Percentiles rank a stretch among this genome's conserved stretches.
These are phyloP conservation scores for Xylota segnis DNA, from an alignment of 2,888 invertebrate genomes.

Conservation along the genomic window DNA sequence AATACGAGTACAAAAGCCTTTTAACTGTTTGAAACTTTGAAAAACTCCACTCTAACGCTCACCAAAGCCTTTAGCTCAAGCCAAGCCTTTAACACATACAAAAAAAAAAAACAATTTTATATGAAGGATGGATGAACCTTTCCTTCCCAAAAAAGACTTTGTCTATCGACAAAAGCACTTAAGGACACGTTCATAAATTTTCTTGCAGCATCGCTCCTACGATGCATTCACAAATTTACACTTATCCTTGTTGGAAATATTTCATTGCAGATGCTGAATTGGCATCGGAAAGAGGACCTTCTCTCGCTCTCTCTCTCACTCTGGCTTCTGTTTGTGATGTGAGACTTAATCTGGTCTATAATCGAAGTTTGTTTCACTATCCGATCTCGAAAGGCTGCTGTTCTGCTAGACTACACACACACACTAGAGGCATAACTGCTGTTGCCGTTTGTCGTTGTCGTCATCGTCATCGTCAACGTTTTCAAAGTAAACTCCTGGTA, in stretches of 20 bases:
- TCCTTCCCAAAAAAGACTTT: slow-evolving; percentile 22
- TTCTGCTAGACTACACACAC: slow-evolving; percentile 53
- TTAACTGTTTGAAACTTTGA: slow-evolving; percentile 32
- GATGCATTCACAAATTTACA: slow-evolving; percentile 69
- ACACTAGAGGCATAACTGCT: neutral
- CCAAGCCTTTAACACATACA: slow-evolving; percentile 1
- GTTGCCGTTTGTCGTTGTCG: slow-evolving; percentile 15
- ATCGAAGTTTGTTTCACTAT: slow-evolving; percentile 70
- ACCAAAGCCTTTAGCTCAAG: slow-evolving; percentile 26
- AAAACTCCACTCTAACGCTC: slow-evolving; percentile 7
- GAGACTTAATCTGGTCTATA: slow-evolving; percentile 64
- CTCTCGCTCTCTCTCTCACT: neutral
- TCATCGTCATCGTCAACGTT: slow-evolving; percentile 11
- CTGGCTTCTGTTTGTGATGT: slow-evolving; percentile 45
- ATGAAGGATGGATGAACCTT: slow-evolving; percentile 13
- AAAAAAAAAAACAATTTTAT: slow-evolving; percentile 20
- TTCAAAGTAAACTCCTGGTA: slow-evolving; percentile 41
- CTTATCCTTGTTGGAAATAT: slow-evolving; percentile 51
- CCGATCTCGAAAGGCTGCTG: slow-evolving; percentile 44
- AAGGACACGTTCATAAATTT: slow-evolving; percentile 71
- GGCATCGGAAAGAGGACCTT: slow-evolving; percentile 48
- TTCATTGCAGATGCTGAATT: slow-evolving; percentile 62
- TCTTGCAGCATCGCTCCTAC: slow-evolving; percentile 49
- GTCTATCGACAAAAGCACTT: slow-evolving; percentile 72
- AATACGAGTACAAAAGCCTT: slow-evolving; percentile 25